These are phyloP conservation scores for Dicycla oo DNA, from an alignment of 2,888 invertebrate species.

Conservation along the genomic window DNA sequence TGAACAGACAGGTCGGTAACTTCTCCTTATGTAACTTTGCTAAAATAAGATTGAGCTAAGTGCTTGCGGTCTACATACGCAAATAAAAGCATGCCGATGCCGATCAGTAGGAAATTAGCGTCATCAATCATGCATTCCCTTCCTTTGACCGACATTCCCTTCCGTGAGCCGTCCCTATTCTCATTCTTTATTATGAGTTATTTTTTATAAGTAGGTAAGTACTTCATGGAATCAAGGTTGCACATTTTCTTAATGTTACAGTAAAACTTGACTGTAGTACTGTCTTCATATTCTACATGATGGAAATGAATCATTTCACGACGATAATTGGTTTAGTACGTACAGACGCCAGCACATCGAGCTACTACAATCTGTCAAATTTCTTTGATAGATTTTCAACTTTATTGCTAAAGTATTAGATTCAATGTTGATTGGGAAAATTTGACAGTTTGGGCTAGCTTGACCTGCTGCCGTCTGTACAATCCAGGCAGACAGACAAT, in stretches of 20 bases:
- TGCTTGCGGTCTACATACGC: constrained; percentile 66
- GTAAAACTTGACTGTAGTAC: neutral
- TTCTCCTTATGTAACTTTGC: constrained; percentile 8
- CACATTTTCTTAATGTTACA: constrained; percentile 19
- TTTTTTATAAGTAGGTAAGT: constrained; percentile 29
- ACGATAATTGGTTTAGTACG: neutral
- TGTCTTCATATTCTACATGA: neutral
- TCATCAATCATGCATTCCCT: constrained; percentile 81
- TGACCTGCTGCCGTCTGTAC: no score
- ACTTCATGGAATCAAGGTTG: constrained; percentile 41
- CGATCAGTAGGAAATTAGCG: constrained; percentile 82
- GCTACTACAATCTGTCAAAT: no score
- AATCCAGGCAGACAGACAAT: neutral
- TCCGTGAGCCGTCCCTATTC: constrained; percentile 59
- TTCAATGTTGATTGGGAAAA: no score
- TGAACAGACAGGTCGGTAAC: neutral
- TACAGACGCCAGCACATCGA: no score
- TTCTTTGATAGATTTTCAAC: no score
- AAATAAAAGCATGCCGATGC: constrained; percentile 70
- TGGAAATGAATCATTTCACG: neutral
- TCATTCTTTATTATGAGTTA: constrained; percentile 38
- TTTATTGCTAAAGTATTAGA: no score
- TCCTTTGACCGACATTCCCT: constrained; percentile 75
- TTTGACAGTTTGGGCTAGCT: no score
- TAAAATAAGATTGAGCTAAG: constrained; percentile 46